These are phyloP conservation scores for Babylonia areolata DNA, from an alignment of 1,140 invertebrate genomes.

Conservation along the genomic window DNA sequence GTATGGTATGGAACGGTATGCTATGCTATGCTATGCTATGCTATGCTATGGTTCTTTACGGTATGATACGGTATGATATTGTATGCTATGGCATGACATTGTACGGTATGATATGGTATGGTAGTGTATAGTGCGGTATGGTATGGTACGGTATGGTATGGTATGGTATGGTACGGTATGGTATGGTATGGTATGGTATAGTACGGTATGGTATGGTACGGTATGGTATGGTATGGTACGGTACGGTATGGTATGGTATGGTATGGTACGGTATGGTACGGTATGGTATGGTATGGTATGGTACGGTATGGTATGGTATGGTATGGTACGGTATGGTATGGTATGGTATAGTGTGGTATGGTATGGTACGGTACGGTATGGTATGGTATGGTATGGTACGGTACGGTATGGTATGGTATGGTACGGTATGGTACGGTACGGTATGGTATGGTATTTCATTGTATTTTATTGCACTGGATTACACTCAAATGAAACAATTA, in stretches of 20 bases:
- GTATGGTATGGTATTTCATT: slow-evolving; percentile 48
- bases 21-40: no score
- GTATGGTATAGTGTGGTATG: slow-evolving; percentile 61
- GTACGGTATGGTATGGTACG: slow-evolving; percentile 42
- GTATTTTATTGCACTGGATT: no score
- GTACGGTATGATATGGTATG: slow-evolving; percentile 10
- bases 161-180: slow-evolving; percentile 44
- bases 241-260: slow-evolving; percentile 10
- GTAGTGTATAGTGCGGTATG: no score
- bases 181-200: slow-evolving; percentile 44
- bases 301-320: slow-evolving; percentile 14
- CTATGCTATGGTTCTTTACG: background rate
- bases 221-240: slow-evolving; percentile 16
- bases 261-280: slow-evolving; percentile 10
- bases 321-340: slow-evolving; percentile 10
- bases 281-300: slow-evolving; percentile 17
- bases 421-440: slow-evolving; percentile 35
- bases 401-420: slow-evolving; percentile 49
- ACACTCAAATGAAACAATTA: background rate
- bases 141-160: slow-evolving; percentile 44
- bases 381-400: slow-evolving; percentile 51
- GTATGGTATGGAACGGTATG: no score
- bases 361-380: slow-evolving; percentile 55
- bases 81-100: background rate
- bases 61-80: background rate